Percentiles rank a stretch among this genome's conserved stretches.
Evolutionary conservation across 2,888 invertebrate genomes (phyloP).

Genomic region (Athalia cordata): DNA sequence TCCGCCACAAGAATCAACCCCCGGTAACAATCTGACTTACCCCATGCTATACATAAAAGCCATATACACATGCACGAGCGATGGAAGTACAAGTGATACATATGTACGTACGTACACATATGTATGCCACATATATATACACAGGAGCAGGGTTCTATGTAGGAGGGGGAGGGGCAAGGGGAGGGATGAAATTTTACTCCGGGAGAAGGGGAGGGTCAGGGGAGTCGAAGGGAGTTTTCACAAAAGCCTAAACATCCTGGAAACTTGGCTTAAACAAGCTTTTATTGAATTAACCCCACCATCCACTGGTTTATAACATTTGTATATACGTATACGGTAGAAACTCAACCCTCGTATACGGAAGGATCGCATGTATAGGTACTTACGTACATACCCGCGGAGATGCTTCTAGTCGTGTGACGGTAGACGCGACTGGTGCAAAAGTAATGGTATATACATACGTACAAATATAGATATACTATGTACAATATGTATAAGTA

Average conservation of each 20-base stretch:
- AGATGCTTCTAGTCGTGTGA: no score
- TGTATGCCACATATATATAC: not conserved
- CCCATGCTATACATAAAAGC: not conserved
- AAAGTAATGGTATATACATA: no score
- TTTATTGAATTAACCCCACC: constrained; percentile 48
- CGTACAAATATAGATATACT: no score
- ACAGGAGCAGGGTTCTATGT: no score
- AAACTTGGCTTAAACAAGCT: constrained; percentile 48
- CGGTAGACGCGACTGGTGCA: no score
- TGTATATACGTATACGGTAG: no score
- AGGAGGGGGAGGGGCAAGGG: not conserved
- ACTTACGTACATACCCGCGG: constrained; percentile 45
- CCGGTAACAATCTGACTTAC: constrained; percentile 28
- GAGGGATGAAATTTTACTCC: not conserved
- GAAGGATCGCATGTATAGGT: no score
- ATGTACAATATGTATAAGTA: no score
- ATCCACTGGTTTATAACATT: not conserved
- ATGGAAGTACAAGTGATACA: not conserved
- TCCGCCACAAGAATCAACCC: constrained; percentile 72
- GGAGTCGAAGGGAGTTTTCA: constrained; percentile 44
- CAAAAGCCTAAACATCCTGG: constrained; percentile 53
- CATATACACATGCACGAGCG: no score
- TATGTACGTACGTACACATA: not conserved
- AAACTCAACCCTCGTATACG: no score
- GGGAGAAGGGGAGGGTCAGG: not conserved